phyloP scores from a whole-genome alignment of 37 sponge, comb jelly and placozoan species.

The Amphimedon queenslandica region DNA sequence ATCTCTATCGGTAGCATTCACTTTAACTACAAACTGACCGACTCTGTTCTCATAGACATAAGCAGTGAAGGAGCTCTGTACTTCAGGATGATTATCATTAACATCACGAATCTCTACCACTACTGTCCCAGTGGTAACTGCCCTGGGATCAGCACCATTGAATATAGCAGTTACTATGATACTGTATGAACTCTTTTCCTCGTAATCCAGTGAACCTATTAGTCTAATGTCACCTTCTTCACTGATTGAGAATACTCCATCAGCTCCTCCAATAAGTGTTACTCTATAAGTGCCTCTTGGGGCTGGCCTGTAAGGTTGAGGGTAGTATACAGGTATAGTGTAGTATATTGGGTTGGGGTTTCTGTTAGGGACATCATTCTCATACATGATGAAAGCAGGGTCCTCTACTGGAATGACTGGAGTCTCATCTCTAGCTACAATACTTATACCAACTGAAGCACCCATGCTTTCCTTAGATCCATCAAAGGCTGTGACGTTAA shows the following conservation, averaged over 20 bases:
- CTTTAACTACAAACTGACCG: constrained; percentile 29
- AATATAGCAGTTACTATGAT: constrained; percentile 46
- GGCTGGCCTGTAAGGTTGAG: constrained; percentile 28
- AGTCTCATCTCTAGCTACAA: constrained; percentile 13
- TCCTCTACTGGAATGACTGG: constrained; percentile 7
- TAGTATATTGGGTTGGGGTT: constrained; percentile 8
- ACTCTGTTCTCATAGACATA: constrained; percentile 37
- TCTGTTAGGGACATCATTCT: constrained; percentile 53
- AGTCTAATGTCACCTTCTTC: constrained; percentile 50
- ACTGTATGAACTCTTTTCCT: constrained; percentile 31
- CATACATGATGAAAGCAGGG: constrained; percentile 44
- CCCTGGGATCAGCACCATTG: constrained; percentile 22
- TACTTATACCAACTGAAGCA: constrained; percentile 25
- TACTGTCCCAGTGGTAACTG: constrained; percentile 37
- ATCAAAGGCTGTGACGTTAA: constrained; percentile 50
- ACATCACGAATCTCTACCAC: constrained; percentile 63
- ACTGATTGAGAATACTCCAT: constrained; percentile 41
- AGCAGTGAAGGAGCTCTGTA: constrained; percentile 38
- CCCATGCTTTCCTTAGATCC: constrained; percentile 21
- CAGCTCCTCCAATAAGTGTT: constrained; percentile 43
- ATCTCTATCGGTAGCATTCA: constrained; percentile 75
- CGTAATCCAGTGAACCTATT: constrained; percentile 55
- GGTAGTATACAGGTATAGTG: constrained; percentile 11
- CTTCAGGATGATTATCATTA: constrained; percentile 77
- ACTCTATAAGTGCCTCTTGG: constrained; percentile 12